Percentiles rank a stretch among this genome's conserved stretches.
phyloP scores from a whole-genome alignment of 2,888 invertebrate genomes.

The Lathronympha strigana region DNA sequence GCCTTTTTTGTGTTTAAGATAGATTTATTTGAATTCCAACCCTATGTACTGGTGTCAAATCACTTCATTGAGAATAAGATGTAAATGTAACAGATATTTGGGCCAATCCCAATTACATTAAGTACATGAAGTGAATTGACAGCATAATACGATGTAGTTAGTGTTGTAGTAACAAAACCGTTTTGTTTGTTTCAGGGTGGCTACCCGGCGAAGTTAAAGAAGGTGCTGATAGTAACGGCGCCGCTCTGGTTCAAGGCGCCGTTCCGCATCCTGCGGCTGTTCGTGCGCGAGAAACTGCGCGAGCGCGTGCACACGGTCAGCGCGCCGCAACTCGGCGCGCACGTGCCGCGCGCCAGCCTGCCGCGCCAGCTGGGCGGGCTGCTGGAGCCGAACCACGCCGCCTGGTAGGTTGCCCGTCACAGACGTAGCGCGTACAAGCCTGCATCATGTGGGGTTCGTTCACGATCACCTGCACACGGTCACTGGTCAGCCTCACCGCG shows the following conservation, averaged over 20 bases:
- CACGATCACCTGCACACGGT: too few species aligned
- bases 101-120: too few species aligned
- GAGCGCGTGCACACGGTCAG: slow-evolving; percentile 98
- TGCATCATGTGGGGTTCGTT: too few species aligned
- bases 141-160: too few species aligned
- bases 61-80: too few species aligned
- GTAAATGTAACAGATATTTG: too few species aligned
- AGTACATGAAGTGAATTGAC: too few species aligned
- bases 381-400: slow-evolving; percentile 93
- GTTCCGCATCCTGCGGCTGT: slow-evolving; percentile 96
- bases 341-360: slow-evolving; percentile 95
- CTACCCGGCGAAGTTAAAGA: slow-evolving; percentile 98
- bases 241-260: slow-evolving; percentile 99
- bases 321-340: slow-evolving; percentile 93
- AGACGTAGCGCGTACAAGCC: too few species aligned
- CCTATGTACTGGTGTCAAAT: too few species aligned
- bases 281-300: slow-evolving; percentile 97
- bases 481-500: too few species aligned
- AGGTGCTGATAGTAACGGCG: slow-evolving; percentile 98
- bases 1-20: too few species aligned
- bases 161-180: neutral
- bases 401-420: slow-evolving; percentile 88
- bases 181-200: slow-evolving; percentile 89
- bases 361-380: slow-evolving; percentile 95
- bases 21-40: too few species aligned